phyloP scores from a whole-genome alignment of 2,888 invertebrate genomes.

The Folsomia manolachei region DNA sequence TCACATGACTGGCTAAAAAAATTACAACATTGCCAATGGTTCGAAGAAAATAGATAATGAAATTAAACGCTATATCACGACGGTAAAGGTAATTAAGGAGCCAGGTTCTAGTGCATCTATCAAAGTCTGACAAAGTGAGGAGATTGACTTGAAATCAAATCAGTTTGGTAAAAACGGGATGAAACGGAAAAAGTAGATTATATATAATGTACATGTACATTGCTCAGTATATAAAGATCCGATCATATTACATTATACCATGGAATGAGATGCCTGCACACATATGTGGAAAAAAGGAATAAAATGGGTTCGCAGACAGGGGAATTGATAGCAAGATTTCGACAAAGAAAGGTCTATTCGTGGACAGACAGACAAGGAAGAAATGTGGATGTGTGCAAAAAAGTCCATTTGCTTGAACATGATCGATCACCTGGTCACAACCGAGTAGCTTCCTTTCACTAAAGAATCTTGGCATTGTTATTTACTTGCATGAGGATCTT shows the following conservation, averaged over 20 bases:
- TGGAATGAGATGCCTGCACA: neutral
- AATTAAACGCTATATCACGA: neutral
- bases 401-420: constrained; percentile 12
- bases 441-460: neutral
- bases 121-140: neutral
- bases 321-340: neutral
- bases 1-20: too few species aligned
- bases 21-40: too few species aligned
- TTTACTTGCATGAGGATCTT: too few species aligned
- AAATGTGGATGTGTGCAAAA: neutral
- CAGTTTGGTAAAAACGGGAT: neutral
- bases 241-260: too few species aligned
- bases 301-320: neutral
- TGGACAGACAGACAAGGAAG: constrained; percentile 6
- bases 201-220: too few species aligned
- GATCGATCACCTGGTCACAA: constrained; percentile 14
- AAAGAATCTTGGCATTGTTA: too few species aligned
- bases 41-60: too few species aligned
- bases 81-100: neutral
- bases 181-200: too few species aligned
- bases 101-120: neutral
- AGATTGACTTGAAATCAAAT: neutral
- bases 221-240: too few species aligned
- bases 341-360: neutral
- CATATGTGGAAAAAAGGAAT: neutral